Base-by-base conservation (phyloP, 2,797 vertebrate species). In the Anomalospiza imberbis region DNA sequence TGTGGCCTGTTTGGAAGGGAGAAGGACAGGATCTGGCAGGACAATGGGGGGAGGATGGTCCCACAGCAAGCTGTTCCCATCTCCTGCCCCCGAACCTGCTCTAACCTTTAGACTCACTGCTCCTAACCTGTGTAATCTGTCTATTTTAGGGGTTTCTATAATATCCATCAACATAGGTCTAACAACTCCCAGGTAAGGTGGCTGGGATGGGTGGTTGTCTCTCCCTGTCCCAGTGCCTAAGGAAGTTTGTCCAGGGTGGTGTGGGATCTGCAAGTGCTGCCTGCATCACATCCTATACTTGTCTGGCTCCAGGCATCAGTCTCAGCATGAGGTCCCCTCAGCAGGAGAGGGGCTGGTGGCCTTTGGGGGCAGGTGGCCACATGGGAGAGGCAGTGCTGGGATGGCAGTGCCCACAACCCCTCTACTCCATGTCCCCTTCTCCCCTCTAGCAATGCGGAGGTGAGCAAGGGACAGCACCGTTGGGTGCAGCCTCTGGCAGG, bases 161-260 rank as follows among this genome's bases (percentile, higher is more conserved):
- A 62, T 89, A 86, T 89, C 92, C 95, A 88, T 75, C 94, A 95
- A 92, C 79, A 38, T 95, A 97, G 91, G 89, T 97, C 92, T 96
- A 95, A 94, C 87, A 96, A 13, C 89, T 78, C 62, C 68, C 96
- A 96, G 95, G 96, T 96, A 95, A 95, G 95, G 94, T 88, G 95
- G 74, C 55, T 62, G 84, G 89, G 61, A 21, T 77, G 87, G 81
- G 60, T 85, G 94, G 88, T 85, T 76, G 17, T n/a, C n/a, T 90
- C 65, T 87, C 38, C 75, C 28, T 76, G 47, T 89, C 61, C 58
- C 5, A 3, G 34, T 65, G 38, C 53, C 75, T 67, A 5, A 66
- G 82, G 62, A 89, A 75, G 53, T 58, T 91, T 57, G 34, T 61
- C 50, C 40, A 36, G 74, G 83, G 68, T 5, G 0, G 0, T 6